A percentile compares a stretch with the other conserved stretches of the same genome.
phyloP scores from a whole-genome alignment of 2,113 vertebrate genomes.

The zebrafish (Danio rerio) region GRCz12tu NC_133192.1:39675501-39676000 shows the following conservation, averaged over 20 bases:
- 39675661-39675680: slow-evolving; percentile 73
- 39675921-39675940: slow-evolving; percentile 42
- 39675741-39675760: slow-evolving; percentile 57
- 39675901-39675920: slow-evolving; percentile 52
- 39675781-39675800: slow-evolving; percentile 31
- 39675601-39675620: slow-evolving; percentile 65
- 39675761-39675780: slow-evolving; percentile 43
- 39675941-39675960: slow-evolving; percentile 63
- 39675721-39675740: slow-evolving; percentile 47
- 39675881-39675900: slow-evolving; percentile 46
- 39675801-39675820: slow-evolving; percentile 24
- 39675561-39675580: slow-evolving; percentile 75
- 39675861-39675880: slow-evolving; percentile 28
- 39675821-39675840: slow-evolving; percentile 29
- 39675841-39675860: slow-evolving; percentile 26
- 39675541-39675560: slow-evolving; percentile 77
- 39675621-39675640: slow-evolving; percentile 75
- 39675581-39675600: slow-evolving; percentile 70
- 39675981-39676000: slow-evolving; percentile 67
- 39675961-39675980: slow-evolving; percentile 62
- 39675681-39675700: slow-evolving; percentile 69
- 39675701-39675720: slow-evolving; percentile 69
- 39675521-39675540: slow-evolving; percentile 66
- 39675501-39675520: slow-evolving; percentile 60
- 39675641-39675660: slow-evolving; percentile 78